Evolutionary conservation across 2,113 vertebrate species (phyloP).

Genomic region (Aramus guarauna): DNA sequence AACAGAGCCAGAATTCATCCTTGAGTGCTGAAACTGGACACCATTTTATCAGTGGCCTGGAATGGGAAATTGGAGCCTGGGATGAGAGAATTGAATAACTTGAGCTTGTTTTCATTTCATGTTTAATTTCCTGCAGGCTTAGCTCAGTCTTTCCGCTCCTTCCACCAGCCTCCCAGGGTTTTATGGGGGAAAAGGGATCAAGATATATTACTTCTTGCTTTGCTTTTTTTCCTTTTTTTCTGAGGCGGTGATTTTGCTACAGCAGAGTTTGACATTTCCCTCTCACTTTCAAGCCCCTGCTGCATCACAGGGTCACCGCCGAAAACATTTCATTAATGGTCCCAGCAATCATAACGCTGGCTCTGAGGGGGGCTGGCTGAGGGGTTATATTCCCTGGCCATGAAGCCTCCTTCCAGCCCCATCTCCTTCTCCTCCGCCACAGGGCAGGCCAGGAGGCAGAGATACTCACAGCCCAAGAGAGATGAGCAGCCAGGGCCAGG

Average conservation of each 20-base stretch:
- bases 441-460: not conserved
- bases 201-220: slow-evolving; percentile 65
- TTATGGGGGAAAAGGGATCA: slow-evolving; percentile 68
- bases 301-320: not conserved
- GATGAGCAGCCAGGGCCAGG: not conserved
- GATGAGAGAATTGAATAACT: slow-evolving; percentile 85
- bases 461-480: not conserved
- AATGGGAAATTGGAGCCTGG: slow-evolving; percentile 81
- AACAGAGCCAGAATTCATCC: slow-evolving; percentile 68
- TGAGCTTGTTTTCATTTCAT: slow-evolving; percentile 93
- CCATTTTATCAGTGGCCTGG: slow-evolving; percentile 79
- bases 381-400: not conserved
- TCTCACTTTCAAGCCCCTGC: not conserved
- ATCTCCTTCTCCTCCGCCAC: not conserved
- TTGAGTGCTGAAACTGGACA: slow-evolving; percentile 71
- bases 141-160: slow-evolving; percentile 82
- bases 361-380: not conserved
- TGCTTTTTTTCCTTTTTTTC: not conserved
- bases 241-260: not conserved
- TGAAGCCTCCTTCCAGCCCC: not conserved
- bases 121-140: slow-evolving; percentile 97
- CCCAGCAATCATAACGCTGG: not conserved
- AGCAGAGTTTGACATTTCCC: slow-evolving; percentile 6
- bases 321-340: slow-evolving; percentile 45
- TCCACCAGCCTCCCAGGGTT: slow-evolving; percentile 79